A percentile compares a stretch with the other conserved stretches of the same genome.
Evolutionary conservation across 1,140 invertebrate species (phyloP).

Genomic region (Drosophila parvula): DNA sequence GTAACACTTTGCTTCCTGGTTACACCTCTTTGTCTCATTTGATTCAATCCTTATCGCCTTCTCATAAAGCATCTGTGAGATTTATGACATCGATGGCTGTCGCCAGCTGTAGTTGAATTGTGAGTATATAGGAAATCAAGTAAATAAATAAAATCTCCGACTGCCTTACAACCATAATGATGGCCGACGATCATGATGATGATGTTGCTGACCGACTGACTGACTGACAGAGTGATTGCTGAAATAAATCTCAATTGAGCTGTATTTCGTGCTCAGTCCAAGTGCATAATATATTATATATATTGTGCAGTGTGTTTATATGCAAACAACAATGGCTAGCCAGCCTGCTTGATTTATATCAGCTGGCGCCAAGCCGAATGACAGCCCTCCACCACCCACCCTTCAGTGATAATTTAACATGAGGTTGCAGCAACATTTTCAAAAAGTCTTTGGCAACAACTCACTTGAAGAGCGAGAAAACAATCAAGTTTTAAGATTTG

Average conservation of each 20-base stretch:
- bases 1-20: conserved; percentile 15
- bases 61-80: conserved; percentile 11
- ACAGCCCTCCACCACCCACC: conserved; percentile 7
- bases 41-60: conserved; percentile 33
- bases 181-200: conserved; percentile 27
- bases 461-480: background rate
- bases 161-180: conserved; percentile 40
- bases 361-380: conserved; percentile 59
- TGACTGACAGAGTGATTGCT: conserved; percentile 58
- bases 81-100: conserved; percentile 31
- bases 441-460: conserved; percentile 7
- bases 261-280: conserved; percentile 24
- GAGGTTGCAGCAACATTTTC: conserved; percentile 22
- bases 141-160: conserved; percentile 43
- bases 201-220: conserved; percentile 55
- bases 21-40: conserved; percentile 27
- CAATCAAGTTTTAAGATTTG: background rate
- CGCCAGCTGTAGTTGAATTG: background rate
- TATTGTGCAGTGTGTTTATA: conserved; percentile 9
- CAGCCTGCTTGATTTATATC: conserved; percentile 55
- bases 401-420: background rate
- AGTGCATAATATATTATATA: conserved; percentile 21
- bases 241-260: conserved; percentile 75
- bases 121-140: conserved; percentile 68
- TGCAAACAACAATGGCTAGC: conserved; percentile 33